Evolutionary conservation across 1,140 invertebrate species (phyloP).

Genomic region (Diuraphis noxia): DNA sequence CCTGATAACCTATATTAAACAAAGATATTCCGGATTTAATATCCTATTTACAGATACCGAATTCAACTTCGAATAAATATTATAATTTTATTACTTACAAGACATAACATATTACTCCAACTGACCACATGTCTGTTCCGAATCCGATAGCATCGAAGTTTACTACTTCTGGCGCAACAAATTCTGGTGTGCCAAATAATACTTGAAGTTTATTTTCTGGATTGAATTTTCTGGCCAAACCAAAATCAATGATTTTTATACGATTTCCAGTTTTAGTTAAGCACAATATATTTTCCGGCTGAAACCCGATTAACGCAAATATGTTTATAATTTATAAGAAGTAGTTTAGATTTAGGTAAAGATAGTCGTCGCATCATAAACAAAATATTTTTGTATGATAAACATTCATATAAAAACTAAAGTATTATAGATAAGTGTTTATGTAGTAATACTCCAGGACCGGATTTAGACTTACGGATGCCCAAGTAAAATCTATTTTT

Average conservation of each 20-base stretch:
- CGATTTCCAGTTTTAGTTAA: conserved; percentile 91
- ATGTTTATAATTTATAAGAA: background rate
- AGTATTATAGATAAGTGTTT: too few species aligned
- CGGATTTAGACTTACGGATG: too few species aligned
- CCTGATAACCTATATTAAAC: conserved; percentile 82
- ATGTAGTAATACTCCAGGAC: too few species aligned
- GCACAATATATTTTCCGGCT: conserved; percentile 97
- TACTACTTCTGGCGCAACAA: conserved; percentile 97
- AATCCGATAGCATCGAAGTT: conserved; percentile 96
- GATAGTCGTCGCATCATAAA: background rate
- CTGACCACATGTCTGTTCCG: conserved; percentile 96
- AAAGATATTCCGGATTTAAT: background rate
- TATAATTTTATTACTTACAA: conserved; percentile 76
- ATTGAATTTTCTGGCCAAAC: conserved; percentile 88
- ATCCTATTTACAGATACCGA: background rate
- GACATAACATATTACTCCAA: conserved; percentile 96
- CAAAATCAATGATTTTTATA: conserved; percentile 98
- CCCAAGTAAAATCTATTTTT: too few species aligned
- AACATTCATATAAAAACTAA: too few species aligned
- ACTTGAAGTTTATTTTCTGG: conserved; percentile 89
- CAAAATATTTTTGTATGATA: too few species aligned
- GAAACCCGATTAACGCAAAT: conserved; percentile 55
- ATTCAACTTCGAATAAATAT: background rate
- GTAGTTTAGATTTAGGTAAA: background rate
- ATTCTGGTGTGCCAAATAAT: conserved; percentile 97